Evolutionary conservation across 1,140 invertebrate genomes (phyloP).

Genomic region (Forficula auricularia): DNA sequence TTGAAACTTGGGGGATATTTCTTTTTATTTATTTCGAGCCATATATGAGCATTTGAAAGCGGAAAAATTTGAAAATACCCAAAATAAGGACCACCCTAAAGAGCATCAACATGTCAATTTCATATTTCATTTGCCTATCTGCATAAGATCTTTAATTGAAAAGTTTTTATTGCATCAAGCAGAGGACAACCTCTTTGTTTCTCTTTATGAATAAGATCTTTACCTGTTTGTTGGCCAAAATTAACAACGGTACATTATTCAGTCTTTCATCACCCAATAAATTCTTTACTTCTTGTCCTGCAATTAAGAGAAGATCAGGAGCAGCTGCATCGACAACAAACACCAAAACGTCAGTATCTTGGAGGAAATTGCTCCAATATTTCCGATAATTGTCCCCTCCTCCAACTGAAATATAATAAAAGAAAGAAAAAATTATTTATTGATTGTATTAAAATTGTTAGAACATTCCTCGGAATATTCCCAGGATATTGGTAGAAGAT

Average conservation of each 20-base stretch:
- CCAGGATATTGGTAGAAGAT: no score
- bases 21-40: no score
- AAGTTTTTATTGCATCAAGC: no score
- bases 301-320: conserved; percentile 20
- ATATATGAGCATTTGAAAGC: no score
- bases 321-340: conserved; percentile 30
- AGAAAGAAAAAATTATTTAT: conserved; percentile 9
- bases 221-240: conserved; percentile 30
- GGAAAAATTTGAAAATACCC: no score
- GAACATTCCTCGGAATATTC: no score
- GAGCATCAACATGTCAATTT: no score
- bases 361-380: conserved; percentile 30
- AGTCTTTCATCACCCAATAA: conserved; percentile 26
- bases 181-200: background rate
- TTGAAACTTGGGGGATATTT: no score
- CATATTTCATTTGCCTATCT: no score
- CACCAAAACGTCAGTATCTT: conserved; percentile 30
- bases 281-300: conserved; percentile 24
- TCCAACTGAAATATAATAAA: conserved; percentile 22
- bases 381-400: conserved; percentile 23
- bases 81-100: no score
- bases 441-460: no score
- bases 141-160: no score
- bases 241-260: conserved; percentile 24
- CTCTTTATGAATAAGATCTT: conserved; percentile 7